Base-by-base conservation (phyloP, 2,888 invertebrate species). In the Drosophila putrida region DNA sequence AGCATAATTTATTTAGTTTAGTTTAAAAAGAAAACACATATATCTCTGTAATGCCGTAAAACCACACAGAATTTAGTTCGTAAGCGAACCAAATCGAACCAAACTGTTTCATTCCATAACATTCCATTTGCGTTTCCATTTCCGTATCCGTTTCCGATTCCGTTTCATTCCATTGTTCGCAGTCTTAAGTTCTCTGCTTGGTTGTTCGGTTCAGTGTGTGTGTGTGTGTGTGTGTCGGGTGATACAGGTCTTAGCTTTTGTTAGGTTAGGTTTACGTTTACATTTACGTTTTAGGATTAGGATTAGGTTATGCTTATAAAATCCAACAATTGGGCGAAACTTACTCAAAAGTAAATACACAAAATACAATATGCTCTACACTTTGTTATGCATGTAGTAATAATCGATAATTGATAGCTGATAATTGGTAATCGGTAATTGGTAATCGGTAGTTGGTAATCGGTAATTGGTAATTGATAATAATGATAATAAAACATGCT, bases 401-500 rank as follows among this genome's bases (percentile, higher is more conserved):
- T 83, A 75, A 73, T 72, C 27, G 47, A 36, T 64, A 53, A 63
- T 58, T 25, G 64, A 36, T 70, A 57, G 33, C 50, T 35, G 60
- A 36, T 69, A 71, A 57, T 51, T 36, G 61, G 39, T 64, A 64
- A 58, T 64, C 4, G 57, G 38, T 71, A 44, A 63, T 58, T n/a
- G 65, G 27, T 71, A 71, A 59, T 58, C 31, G 71, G 41, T 71
- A 58, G 62, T 58, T 4, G 71, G 33, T 58, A 61, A 61, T 58
- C 25, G 55, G 39, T 63, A 54, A 61, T 85, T 49, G 82, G 36
- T 80, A 76, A 78, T 73, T 60, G 64, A 55, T 81, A 64, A 74
- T 81, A 68, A 60, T 49, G 61, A 51, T 68, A 41, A 69, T 69
- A 84, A 85, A 88, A 88, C 89, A 88, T 88, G 87, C 78, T 70